Conservation (phyloP, 2,113 vertebrate species). For the Alectura lathami region DNA sequence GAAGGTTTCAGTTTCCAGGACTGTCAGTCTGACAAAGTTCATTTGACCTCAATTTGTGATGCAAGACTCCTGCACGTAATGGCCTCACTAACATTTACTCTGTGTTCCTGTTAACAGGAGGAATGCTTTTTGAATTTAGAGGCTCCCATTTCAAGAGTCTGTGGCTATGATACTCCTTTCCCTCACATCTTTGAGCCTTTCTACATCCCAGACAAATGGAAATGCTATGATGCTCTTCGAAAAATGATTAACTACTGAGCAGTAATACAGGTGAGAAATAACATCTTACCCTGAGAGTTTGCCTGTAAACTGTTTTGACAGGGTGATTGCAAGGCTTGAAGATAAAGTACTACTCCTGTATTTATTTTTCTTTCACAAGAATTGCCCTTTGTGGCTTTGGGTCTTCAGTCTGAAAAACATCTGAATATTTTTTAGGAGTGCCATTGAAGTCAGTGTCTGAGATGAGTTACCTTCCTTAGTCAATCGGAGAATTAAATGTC, state of each 20-base stretch:
- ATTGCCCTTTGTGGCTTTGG: not conserved
- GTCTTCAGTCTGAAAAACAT: not conserved
- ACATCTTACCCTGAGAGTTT: not conserved
- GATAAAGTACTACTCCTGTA: not conserved
- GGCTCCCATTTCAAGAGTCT: slow-evolving; percentile 93
- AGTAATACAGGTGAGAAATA: slow-evolving; percentile 56
- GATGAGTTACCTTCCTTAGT: not conserved
- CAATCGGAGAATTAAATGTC: not conserved
- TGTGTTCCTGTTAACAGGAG: slow-evolving; percentile 81
- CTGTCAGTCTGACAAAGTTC: slow-evolving; percentile 12
- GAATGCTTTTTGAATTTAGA: slow-evolving; percentile 97
- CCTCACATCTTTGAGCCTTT: slow-evolving; percentile 97
- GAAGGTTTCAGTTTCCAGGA: not conserved
- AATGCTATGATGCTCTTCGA: slow-evolving; percentile 94
- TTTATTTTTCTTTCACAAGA: not conserved
- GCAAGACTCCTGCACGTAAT: slow-evolving; percentile 17
- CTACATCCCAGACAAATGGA: slow-evolving; percentile 99
- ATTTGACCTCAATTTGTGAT: slow-evolving; percentile 20
- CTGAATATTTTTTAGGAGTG: not conserved
- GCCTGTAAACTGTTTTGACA: not conserved
- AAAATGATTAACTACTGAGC: slow-evolving; percentile 96
- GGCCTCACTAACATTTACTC: slow-evolving; percentile 10
- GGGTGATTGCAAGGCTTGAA: not conserved
- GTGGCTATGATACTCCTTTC: slow-evolving; percentile 98
- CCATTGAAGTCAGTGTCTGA: not conserved